phyloP scores from a whole-genome alignment of 1,140 invertebrate genomes.

The Caenorhabditis inopinata region DNA sequence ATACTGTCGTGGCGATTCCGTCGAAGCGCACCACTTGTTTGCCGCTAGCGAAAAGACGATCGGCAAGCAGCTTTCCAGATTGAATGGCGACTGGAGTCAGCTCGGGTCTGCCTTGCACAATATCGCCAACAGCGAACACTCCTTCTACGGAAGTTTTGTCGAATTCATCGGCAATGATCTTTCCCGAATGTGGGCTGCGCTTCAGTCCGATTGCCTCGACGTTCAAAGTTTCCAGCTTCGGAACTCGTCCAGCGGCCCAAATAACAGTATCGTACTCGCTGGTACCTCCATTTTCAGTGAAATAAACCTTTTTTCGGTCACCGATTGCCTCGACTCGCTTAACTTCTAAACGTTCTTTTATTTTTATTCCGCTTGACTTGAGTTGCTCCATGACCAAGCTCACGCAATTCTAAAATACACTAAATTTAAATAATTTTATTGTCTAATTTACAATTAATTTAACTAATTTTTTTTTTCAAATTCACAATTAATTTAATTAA shows the following conservation, averaged over 20 bases:
- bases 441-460: too few species aligned
- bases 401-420: constrained; percentile 34
- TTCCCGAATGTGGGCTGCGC: background rate
- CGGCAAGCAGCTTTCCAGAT: background rate
- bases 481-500: too few species aligned
- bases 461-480: too few species aligned
- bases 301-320: background rate
- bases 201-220: background rate
- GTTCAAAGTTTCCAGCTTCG: background rate
- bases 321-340: background rate
- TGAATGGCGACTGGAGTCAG: constrained; percentile 20
- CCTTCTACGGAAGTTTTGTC: background rate
- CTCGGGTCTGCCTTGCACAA: constrained; percentile 7
- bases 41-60: constrained; percentile 1
- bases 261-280: constrained; percentile 42
- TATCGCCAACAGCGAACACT: constrained; percentile 1
- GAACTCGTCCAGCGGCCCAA: constrained; percentile 9
- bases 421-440: too few species aligned
- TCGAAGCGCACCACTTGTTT: constrained; percentile 76
- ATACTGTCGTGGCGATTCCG: constrained; percentile 92
- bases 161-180: background rate
- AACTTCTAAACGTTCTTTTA: background rate
- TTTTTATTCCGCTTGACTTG: background rate
- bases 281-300: background rate
- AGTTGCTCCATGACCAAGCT: background rate